Base-by-base conservation (phyloP, 23 tunicate species). In the Halocynthia roretzi region DNA sequence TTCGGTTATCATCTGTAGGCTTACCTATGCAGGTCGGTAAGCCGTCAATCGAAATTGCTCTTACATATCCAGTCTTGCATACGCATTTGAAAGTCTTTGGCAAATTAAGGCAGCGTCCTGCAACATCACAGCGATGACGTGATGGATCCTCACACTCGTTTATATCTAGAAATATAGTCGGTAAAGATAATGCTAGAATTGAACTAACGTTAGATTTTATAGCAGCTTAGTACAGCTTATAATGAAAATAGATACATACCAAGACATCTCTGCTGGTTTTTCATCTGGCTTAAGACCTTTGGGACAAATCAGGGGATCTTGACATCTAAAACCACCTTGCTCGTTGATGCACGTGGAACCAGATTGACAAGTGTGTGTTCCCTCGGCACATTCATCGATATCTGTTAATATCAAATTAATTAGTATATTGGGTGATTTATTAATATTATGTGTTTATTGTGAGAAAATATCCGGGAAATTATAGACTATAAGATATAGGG, bases 271-370 rank as follows among this genome's bases (percentile, higher is more conserved):
- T 80, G 51, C 72, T 79, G 74, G 68, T 92, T 76, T n/a, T 5
- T 51, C 18, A 51, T 79, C 80, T 20, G 87, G 92, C 54, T 75
- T 60, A 7, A 82, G 74, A 52, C 98, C 98, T 8, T 52, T 54
- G 6, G 54, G 63, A 67, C 98, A 92, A 40, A 73, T 7, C 18
- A 86, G 54, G 23, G 98, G 98, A 53, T 92, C 92, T 69, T 82
- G 77, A 68, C 98, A 92, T 53, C 88, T 74, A 78, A 77, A 92
- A 17, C 87, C 78, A 23, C 98, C 98, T 15, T 76, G 81, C 22
- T 80, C 85, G 78, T 92, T 92, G 74, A 92, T 86, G 70, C 98
- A 92, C 10, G 87, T 92, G 23, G 92, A 83, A 7, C 88, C 98
- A 48, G 19, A 49, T 52, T 77, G 40, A 62, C 98, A 92, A 23